These are phyloP conservation scores for Spheniscus humboldti DNA, from an alignment of 2,797 vertebrate genomes.

Conservation along the genomic window DNA sequence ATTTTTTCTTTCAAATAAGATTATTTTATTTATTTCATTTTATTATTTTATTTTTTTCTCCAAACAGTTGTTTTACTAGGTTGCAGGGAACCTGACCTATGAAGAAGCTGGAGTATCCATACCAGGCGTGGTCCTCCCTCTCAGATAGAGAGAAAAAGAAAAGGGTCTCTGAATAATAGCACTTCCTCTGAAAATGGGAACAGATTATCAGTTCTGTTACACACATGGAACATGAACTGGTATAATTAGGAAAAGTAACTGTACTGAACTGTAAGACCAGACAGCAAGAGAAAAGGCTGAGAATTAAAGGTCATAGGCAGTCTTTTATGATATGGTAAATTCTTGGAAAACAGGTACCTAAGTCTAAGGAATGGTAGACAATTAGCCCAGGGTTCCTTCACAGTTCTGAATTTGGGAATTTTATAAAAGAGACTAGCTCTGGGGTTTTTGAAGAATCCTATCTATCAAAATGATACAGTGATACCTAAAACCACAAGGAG, in stretches of 20 bases:
- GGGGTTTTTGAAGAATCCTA: not conserved
- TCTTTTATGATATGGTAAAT: not conserved
- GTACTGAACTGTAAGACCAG: not conserved
- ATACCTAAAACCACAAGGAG: not conserved
- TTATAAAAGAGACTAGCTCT: not conserved
- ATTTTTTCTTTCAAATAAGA: not conserved
- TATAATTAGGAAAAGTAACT: not conserved
- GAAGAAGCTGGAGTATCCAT: not conserved
- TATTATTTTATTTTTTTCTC: not conserved
- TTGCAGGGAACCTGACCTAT: not conserved
- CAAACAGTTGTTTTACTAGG: not conserved
- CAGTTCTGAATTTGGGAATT: not conserved
- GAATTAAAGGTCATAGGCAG: not conserved
- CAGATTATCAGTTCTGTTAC: not conserved
- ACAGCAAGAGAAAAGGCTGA: not conserved
- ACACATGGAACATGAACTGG: not conserved
- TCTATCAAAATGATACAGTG: not conserved
- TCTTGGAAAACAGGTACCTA: not conserved
- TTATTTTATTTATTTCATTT: not conserved
- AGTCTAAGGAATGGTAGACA: not conserved
- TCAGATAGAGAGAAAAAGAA: not conserved
- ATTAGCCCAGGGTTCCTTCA: not conserved
- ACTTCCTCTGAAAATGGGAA: not conserved
- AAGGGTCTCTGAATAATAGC: not conserved
- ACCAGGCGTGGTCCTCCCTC: not conserved